Base-by-base conservation (phyloP, 2,113 vertebrate genomes). In the Anas platyrhynchos region DNA sequence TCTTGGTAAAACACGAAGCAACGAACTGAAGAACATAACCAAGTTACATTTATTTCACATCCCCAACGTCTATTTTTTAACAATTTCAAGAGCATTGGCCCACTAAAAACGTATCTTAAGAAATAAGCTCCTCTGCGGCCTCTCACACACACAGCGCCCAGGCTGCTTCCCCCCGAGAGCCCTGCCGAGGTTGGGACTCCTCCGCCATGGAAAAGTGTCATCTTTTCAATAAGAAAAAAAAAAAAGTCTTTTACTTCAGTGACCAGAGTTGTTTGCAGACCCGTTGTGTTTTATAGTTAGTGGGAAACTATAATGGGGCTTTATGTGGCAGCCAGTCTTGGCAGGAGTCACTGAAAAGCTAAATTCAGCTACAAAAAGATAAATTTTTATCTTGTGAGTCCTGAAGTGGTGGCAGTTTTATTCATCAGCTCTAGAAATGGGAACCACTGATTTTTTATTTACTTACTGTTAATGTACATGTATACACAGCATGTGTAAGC, bases 321-420 rank as follows among this genome's bases (percentile, higher is more conserved):
- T 55, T 38, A 13, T 7, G 0, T 4, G 50, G n/a, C 50, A 11
- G 16, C 26, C 9, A 1, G 13, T 44, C 50, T 16, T 9, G 22
- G 13, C 54, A 22, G 34, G 31, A 31, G 9, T 32, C 26, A 15
- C 13, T n/a, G 71, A 54, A 66, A 69, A 29, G n/a, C 5, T 55
- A 82, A 27, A 52, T 58, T n/a, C 16, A 48, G 46, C 13, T n/a
- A 59, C 54, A 66, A 66, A 26, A 56, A 48, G 34, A 4, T 29
- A 46, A 16, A 25, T 80, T 91, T 88, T 61, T 52, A 26, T 43
- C 80, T 50, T 46, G 4, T 16, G 46, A 58, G 13, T 27, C 16
- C 0, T 0, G 26, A 50, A 84, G 4, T 11, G 31, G 16, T 8
- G n/a, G 46, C 25, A n/a, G 3, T 79, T 91, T 75, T 31, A 52